A percentile compares a stretch with the other conserved stretches of the same genome.
These are phyloP conservation scores for Cataglyphis altisquamis DNA, from an alignment of 2,888 invertebrate genomes.

Conservation along the genomic window DNA sequence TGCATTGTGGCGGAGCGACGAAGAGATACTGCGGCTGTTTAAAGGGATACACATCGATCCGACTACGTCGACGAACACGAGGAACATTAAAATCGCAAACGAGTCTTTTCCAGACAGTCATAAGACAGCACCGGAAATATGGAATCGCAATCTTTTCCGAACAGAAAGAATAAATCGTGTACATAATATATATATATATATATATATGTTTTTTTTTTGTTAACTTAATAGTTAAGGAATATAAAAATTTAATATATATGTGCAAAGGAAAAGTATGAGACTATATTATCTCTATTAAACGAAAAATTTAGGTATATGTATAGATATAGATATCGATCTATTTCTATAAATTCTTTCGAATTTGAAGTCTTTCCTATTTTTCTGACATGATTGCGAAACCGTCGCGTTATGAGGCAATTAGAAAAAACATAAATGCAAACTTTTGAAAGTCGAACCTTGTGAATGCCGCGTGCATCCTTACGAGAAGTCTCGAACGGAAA, in stretches of 20 bases:
- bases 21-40: slow-evolving; percentile 20
- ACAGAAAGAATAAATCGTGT: neutral
- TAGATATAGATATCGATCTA: neutral
- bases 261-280: neutral
- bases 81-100: slow-evolving; percentile 40
- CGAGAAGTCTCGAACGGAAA: slow-evolving; percentile 22
- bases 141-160: neutral
- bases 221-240: neutral
- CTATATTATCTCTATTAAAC: neutral
- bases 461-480: neutral
- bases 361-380: neutral
- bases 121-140: neutral
- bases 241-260: neutral
- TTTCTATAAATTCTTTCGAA: neutral
- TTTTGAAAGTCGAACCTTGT: slow-evolving; percentile 18
- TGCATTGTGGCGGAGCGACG: slow-evolving; percentile 24
- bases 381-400: neutral
- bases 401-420: neutral
- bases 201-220: neutral
- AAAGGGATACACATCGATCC: slow-evolving; percentile 27
- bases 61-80: slow-evolving; percentile 16
- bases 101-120: neutral
- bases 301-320: neutral
- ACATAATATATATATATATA: neutral
- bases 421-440: slow-evolving; percentile 3